Evolutionary conservation across 2,888 invertebrate genomes (phyloP), one percentile per base, ranked within the genome.

Genomic region (Toxonevra muliebris): DNA sequence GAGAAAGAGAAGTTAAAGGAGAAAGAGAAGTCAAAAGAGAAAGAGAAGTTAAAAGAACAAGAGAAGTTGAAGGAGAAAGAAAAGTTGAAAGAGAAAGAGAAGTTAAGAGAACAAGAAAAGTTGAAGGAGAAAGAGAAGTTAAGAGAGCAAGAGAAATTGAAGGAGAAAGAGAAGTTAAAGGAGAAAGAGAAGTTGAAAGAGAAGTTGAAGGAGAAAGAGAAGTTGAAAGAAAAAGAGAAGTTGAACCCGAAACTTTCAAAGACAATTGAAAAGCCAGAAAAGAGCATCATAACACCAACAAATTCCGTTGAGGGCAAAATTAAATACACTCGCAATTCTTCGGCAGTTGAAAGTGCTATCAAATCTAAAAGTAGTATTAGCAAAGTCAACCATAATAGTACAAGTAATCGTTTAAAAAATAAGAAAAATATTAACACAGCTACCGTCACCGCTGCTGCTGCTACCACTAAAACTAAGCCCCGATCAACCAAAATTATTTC

Each of bases 311-410:
- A 58, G 57, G 41, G 43, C 45, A 61, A 57, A 61, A 57, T 55
- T 30, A 64, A 61, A 19, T n/a, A 54, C 58, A 59, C 59, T 57
- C 66, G 41, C 65, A 66, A 61, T 45, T 53, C 52, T 15, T 42
- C 55, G 17, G 17, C 15, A n/a, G 40, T 13, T 58, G 54, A 48
- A 20, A 61, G 48, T 54, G 42, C 52, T 52, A 59, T 52, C 42
- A 60, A 60, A 60, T 15, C 19, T 17, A 59, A 40, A 63, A 53
- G 19, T 68, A 63, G 45, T 68, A 54, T 63, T 59, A 59, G 63
- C 20, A 59, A 68, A 63, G 40, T 40, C 43, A 63, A 68, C 43
- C 57, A 63, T 41, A 68, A 68, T 43, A 68, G 59, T 59, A 54
- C 57, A 61, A 58, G 55, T 50, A 66, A 55, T 66, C 60, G 61